Evolutionary conservation across 2,113 vertebrate species (phyloP).

Genomic region (Ascaphus truei): DNA sequence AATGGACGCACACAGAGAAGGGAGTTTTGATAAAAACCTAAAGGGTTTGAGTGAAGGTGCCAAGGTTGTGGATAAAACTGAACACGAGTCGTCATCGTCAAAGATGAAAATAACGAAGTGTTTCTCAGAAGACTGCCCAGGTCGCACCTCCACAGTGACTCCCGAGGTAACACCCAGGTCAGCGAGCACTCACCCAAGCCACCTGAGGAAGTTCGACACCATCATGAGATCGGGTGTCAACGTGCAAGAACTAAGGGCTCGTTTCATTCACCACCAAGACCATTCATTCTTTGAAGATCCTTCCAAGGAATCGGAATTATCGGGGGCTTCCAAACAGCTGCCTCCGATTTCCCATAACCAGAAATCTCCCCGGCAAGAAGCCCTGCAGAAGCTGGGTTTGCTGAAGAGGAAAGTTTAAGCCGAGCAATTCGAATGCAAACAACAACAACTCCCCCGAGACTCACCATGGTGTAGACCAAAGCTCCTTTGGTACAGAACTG

Average conservation of each 20-base stretch:
- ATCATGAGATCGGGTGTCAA: constrained; percentile 41
- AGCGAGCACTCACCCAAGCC: background rate
- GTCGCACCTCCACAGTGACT: constrained; percentile 9
- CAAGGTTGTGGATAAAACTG: background rate
- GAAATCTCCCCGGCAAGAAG: constrained; percentile 31
- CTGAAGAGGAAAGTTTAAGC: constrained; percentile 18
- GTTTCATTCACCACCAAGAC: constrained; percentile 27
- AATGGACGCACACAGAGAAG: background rate
- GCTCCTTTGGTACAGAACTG: background rate
- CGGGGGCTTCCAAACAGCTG: constrained; percentile 1
- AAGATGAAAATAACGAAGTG: constrained; percentile 20
- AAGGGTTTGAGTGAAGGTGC: background rate
- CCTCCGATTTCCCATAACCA: background rate
- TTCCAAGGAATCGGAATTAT: background rate
- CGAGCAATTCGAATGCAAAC: background rate
- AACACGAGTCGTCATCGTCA: background rate
- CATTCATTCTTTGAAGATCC: background rate
- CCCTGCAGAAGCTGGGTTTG: constrained; percentile 37
- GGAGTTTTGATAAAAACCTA: background rate
- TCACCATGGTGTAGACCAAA: background rate
- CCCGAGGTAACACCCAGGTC: constrained; percentile 9
- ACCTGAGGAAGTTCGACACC: constrained; percentile 38
- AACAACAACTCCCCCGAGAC: background rate
- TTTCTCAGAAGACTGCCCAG: constrained; percentile 20
- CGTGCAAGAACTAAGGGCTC: constrained; percentile 39